Evolutionary conservation across 2,888 invertebrate genomes (phyloP), one percentile per base, ranked within the genome.

Genomic region (Amphipoea lucens): DNA sequence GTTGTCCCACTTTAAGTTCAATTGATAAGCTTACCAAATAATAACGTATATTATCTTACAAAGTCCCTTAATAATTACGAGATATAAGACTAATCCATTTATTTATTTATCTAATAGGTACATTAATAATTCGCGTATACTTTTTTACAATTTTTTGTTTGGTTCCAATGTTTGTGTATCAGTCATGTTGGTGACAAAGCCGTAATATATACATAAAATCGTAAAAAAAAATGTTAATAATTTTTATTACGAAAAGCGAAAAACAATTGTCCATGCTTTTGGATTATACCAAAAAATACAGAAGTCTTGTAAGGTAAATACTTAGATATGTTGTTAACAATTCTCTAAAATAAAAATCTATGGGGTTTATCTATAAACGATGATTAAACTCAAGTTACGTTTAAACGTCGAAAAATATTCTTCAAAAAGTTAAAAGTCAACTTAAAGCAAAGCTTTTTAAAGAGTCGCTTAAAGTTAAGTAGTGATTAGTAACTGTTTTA

Each of bases 81-180:
- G 67, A 75, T 75, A 67, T 70, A 78, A 82, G 67, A 79, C 69
- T 83, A 82, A 77, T 76, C 48, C 77, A 78, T 88, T 83, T 82
- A 81, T 83, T 83, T 80, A 83, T 76, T 70, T 71, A 80, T 65
- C 75, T 85, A 86, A 77, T 87, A 87, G 85, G 76, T 89, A 89
- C 83, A 88, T 54, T 76, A 69, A 82, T 83, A 79, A 85, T 84
- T 83, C 76, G 79, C 90, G 90, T 89, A 89, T 89, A 89, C 90
- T 57, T 84, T 78, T 82, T 83, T 86, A 88, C 75, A 84, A 78
- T 74, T 83, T 85, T 79, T 76, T 54, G 73, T 68, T 76, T 66
- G 73, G 54, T 76, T 82, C 62, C 65, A 74, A 79, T 88, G 83
- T 74, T 48, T 83, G 79, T 83, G 78, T 74, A 84, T 80, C 75